Conservation (phyloP, 2,888 invertebrate species). For the Troides oblongomaculatus region DNA sequence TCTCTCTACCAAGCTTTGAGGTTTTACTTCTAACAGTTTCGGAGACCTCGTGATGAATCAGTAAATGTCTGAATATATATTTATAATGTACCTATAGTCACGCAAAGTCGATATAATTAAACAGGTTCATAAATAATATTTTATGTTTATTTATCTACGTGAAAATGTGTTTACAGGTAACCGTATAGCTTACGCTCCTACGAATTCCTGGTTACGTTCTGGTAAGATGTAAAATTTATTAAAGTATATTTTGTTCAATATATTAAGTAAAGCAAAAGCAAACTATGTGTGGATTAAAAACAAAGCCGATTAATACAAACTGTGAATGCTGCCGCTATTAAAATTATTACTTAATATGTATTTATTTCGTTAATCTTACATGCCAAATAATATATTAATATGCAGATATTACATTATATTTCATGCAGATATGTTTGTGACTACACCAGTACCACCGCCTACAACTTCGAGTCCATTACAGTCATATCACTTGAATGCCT, state of each 20-base stretch:
- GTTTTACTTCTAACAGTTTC: too few relatives aligned
- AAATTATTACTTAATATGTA: not conserved
- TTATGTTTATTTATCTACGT: not conserved
- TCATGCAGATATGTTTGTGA: not conserved
- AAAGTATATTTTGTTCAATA: not conserved
- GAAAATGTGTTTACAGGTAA: not conserved
- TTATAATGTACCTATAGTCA: too few relatives aligned
- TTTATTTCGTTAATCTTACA: not conserved
- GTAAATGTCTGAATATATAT: too few relatives aligned
- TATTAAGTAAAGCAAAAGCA: too few relatives aligned
- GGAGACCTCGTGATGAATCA: too few relatives aligned
- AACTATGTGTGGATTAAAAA: too few relatives aligned
- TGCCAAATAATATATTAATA: too few relatives aligned
- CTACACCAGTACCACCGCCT: constrained; percentile 8
- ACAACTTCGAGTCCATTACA: constrained; percentile 31
- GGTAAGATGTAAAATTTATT: not conserved
- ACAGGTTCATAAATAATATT: too few relatives aligned
- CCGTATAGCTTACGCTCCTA: not conserved
- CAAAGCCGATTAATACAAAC: not conserved
- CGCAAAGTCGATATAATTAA: too few relatives aligned
- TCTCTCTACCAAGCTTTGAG: too few relatives aligned
- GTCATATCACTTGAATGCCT: constrained; percentile 49
- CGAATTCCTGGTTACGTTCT: not conserved
- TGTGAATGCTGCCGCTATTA: constrained; percentile 22
- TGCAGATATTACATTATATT: not conserved